Percentiles rank a stretch among this genome's conserved stretches.
Evolutionary conservation across 2,797 vertebrate genomes (phyloP).

Genomic region (Bovichtus variegatus): DNA sequence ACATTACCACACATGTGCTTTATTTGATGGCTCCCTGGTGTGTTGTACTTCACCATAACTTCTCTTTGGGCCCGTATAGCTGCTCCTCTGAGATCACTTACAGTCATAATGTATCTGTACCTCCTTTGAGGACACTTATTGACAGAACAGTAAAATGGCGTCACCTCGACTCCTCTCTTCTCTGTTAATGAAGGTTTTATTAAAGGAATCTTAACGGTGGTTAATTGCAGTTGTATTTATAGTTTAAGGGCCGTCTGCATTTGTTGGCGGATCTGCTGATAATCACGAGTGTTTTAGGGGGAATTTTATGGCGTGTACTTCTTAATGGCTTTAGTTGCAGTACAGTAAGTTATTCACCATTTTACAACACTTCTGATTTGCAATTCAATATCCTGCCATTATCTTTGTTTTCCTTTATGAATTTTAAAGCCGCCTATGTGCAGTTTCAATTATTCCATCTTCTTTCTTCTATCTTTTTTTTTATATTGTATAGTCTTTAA

Average conservation of each 20-base stretch:
- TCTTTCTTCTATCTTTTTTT: slow-evolving; percentile 1
- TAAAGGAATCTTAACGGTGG: slow-evolving; percentile 52
- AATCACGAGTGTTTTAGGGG: slow-evolving; percentile 33
- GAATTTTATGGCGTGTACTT: slow-evolving; percentile 32
- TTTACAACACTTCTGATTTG: slow-evolving; percentile 51
- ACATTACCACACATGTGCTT: slow-evolving; percentile 47
- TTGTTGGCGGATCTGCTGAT: slow-evolving; percentile 37
- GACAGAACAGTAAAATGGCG: slow-evolving; percentile 67
- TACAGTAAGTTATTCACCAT: slow-evolving; percentile 39
- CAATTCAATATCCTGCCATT: slow-evolving; percentile 17
- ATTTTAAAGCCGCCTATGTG: slow-evolving; percentile 6
- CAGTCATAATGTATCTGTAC: slow-evolving; percentile 30
- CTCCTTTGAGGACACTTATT: slow-evolving; percentile 58
- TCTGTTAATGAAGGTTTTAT: slow-evolving; percentile 53
- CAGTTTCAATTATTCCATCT: not conserved
- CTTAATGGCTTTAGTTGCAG: slow-evolving; percentile 38
- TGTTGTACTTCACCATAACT: slow-evolving; percentile 50
- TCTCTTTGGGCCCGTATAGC: slow-evolving; percentile 40
- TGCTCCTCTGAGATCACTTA: slow-evolving; percentile 42
- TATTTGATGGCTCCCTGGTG: slow-evolving; percentile 59
- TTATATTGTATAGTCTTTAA: not conserved
- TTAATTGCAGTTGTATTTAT: slow-evolving; percentile 60
- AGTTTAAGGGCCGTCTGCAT: slow-evolving; percentile 38
- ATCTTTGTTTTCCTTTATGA: not conserved
- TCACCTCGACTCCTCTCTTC: slow-evolving; percentile 42